Percentiles rank a stretch among this genome's conserved stretches.
Evolutionary conservation across 2,113 vertebrate genomes (phyloP).

Genomic region (Eretmochelys imbricata): DNA sequence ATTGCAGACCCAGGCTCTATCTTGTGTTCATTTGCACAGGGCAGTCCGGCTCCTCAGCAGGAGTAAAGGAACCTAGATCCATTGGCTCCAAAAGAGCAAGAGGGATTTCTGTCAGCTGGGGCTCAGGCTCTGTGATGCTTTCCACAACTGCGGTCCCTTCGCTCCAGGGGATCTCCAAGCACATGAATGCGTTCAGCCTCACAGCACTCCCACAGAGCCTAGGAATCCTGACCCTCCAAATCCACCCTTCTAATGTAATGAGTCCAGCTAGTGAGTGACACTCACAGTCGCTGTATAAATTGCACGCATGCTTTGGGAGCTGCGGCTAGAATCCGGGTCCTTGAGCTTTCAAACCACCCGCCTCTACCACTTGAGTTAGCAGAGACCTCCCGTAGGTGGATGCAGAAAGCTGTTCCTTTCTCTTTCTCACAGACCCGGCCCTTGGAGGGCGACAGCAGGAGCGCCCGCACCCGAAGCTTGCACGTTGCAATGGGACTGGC

Average conservation of each 20-base stretch:
- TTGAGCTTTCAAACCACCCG: background rate
- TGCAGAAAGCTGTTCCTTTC: background rate
- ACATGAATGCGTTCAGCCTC: background rate
- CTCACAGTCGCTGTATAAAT: background rate
- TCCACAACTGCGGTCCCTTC: background rate
- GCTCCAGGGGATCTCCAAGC: background rate
- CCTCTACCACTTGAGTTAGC: background rate
- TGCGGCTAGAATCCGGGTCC: background rate
- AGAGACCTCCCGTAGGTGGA: background rate
- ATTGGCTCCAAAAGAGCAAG: background rate
- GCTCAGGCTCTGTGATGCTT: background rate
- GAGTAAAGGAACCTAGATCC: background rate
- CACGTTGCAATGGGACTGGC: background rate
- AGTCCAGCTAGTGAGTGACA: background rate
- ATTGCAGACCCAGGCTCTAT: background rate
- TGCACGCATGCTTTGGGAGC: background rate
- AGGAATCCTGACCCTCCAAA: background rate
- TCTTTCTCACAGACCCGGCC: background rate
- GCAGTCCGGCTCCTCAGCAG: background rate
- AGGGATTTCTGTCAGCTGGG: background rate
- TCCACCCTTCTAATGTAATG: background rate
- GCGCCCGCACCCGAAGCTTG: background rate
- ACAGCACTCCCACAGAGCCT: background rate
- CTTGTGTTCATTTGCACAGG: background rate
- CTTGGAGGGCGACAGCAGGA: background rate